Evolutionary conservation across 2,113 vertebrate genomes (phyloP), one percentile per base, ranked within the genome.

Genomic region (Ptilorrhoa leucosticta): DNA sequence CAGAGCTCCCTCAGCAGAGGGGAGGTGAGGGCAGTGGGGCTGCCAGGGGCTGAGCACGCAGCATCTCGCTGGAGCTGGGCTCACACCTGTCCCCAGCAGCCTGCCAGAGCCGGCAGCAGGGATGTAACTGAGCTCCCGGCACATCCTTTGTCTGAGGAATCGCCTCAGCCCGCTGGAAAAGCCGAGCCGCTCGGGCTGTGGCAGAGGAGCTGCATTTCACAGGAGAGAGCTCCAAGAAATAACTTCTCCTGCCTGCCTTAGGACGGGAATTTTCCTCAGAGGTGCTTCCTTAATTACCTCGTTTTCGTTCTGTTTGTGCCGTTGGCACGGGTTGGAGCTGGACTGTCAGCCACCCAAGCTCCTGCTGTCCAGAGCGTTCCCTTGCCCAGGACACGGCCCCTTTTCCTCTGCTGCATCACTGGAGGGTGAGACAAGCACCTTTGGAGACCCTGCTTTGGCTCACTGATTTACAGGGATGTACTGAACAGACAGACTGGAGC

Each of bases 101-200:
- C 51, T 31, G 94, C 77, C 48, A 5, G 58, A 57, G 51, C 54
- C 70, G 30, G 83, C 85, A 81, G 80, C 63, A 76, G 69, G 85
- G 97, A 98, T 90, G 95, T 71, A 93, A 96, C 96, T 60, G 9
- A 96, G 97, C 95, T 97, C 93, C 85, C 87, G 37, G 95, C 93
- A 77, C 92, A 94, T 64, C 96, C 97, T 98, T 98, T 98, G 98
- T 98, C 71, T 97, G 78, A 90, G 87, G 5, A 15, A 64, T 63
- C 79, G 91, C 91, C 58, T 91, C 90, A 80, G 88, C 86, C 58
- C 27, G 1, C 9, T 44, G 56, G 77, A 58, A 87, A 56, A 75
- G 77, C 90, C 57, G 83, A 95, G 61, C 85, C 0, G 22, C 78
- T 35, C 17, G 5, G 72, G 83, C 85, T 91, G 77, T 14, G 80